Conservation (phyloP, 2,113 vertebrate species). For the Clupea harengus region DNA sequence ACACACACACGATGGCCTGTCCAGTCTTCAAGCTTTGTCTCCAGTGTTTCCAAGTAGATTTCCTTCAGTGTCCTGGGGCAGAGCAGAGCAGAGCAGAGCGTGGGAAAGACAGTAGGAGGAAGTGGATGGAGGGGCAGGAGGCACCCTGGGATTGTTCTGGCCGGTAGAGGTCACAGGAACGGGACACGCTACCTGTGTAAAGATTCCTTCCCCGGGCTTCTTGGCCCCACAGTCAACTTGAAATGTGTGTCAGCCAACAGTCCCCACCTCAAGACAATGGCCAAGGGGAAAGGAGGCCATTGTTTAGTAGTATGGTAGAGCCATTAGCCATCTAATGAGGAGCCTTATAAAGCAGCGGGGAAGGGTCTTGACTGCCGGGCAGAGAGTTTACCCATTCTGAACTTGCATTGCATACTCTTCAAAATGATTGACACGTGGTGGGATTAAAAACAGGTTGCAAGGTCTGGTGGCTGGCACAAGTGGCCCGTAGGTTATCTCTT, state of each 20-base stretch:
- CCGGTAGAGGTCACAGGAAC: conserved; percentile 71
- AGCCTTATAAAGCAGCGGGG: not conserved
- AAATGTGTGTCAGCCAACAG: conserved; percentile 44
- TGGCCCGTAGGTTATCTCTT: not conserved
- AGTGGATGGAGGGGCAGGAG: conserved; percentile 68
- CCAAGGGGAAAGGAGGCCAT: conserved; percentile 50
- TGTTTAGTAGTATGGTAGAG: conserved; percentile 59
- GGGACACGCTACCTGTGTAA: conserved; percentile 74
- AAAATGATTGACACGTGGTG: not conserved
- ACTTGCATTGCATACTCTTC: not conserved
- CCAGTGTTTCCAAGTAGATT: conserved; percentile 68
- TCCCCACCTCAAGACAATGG: conserved; percentile 57
- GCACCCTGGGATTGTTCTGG: conserved; percentile 76
- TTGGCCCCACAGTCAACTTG: conserved; percentile 43
- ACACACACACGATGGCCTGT: conserved; percentile 18
- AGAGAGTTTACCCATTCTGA: not conserved
- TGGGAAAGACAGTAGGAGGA: conserved; percentile 78
- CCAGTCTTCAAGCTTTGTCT: conserved; percentile 64
- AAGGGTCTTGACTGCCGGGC: not conserved
- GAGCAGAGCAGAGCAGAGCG: conserved; percentile 70
- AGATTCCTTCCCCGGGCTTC: conserved; percentile 63
- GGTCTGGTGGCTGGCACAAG: not conserved
- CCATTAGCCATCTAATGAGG: conserved; percentile 49
- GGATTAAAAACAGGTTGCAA: not conserved
- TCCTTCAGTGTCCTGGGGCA: conserved; percentile 69